phyloP scores from a whole-genome alignment of 2,113 vertebrate genomes.

The Caloenas nicobarica region DNA sequence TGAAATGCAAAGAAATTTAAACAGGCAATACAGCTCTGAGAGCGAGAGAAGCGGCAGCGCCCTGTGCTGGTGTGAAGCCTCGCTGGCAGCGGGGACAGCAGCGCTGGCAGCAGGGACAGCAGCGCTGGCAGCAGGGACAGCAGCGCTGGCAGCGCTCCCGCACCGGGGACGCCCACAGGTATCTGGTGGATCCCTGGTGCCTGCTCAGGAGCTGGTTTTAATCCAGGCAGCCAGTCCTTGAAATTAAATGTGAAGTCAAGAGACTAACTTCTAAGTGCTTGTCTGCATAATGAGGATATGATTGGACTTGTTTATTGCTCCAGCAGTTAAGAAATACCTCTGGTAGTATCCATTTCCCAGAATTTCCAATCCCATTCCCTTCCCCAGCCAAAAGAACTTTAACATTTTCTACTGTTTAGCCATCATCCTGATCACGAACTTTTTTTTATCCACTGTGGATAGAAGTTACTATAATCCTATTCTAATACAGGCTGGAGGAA shows the following conservation, averaged over 20 bases:
- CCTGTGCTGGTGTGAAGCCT: not conserved
- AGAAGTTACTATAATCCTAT: not conserved
- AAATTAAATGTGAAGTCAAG: conserved; percentile 35
- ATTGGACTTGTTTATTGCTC: conserved; percentile 7
- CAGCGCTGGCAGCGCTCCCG: not conserved
- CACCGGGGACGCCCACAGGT: not conserved
- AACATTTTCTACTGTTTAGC: not conserved
- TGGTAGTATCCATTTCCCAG: not conserved
- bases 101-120: too few relatives aligned
- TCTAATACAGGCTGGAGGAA: not conserved
- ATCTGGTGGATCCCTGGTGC: not conserved
- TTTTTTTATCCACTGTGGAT: not conserved
- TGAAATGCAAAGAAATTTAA: conserved; percentile 12
- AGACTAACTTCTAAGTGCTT: not conserved
- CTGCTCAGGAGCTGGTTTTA: conserved; percentile 6
- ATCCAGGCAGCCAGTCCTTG: conserved; percentile 26
- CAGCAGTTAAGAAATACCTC: not conserved
- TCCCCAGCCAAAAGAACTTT: not conserved
- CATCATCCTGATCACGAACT: not conserved
- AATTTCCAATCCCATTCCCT: not conserved
- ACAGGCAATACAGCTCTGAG: not conserved
- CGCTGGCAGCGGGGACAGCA: not conserved
- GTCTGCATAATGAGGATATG: not conserved
- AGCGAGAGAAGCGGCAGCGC: not conserved
- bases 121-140: not conserved